Evolutionary conservation across 2,888 invertebrate species (phyloP).

Genomic region (Eugnorisma glareosa): DNA sequence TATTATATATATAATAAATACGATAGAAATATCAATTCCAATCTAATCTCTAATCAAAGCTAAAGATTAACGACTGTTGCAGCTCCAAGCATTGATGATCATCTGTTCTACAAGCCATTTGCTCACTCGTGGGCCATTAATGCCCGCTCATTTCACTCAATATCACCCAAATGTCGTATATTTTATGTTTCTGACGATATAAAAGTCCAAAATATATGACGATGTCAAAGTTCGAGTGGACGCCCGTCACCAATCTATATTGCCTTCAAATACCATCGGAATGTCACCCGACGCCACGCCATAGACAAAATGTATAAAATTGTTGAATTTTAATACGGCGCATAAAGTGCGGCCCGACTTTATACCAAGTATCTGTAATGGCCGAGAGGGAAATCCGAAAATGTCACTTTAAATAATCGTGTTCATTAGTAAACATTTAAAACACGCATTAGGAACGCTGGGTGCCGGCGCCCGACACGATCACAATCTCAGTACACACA

Average conservation of each 20-base stretch:
- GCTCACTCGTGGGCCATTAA: slow-evolving; percentile 47
- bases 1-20: too few species aligned
- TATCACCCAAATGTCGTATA: slow-evolving; percentile 55
- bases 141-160: slow-evolving; percentile 57
- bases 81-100: slow-evolving; percentile 40
- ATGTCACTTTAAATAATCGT: slow-evolving; percentile 90
- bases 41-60: slow-evolving; percentile 33
- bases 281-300: slow-evolving; percentile 61
- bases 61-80: slow-evolving; percentile 36
- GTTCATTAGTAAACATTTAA: slow-evolving; percentile 90
- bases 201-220: slow-evolving; percentile 66
- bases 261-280: slow-evolving; percentile 63
- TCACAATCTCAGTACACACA: slow-evolving; percentile 79
- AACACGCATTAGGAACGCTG: slow-evolving; percentile 88
- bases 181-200: slow-evolving; percentile 62
- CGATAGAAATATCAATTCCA: slow-evolving; percentile 35
- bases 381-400: slow-evolving; percentile 84
- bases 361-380: slow-evolving; percentile 65
- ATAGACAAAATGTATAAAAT: slow-evolving; percentile 65
- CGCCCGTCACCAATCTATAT: slow-evolving; percentile 67
- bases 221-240: slow-evolving; percentile 73
- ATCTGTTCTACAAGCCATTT: slow-evolving; percentile 52
- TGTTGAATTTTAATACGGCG: slow-evolving; percentile 67
- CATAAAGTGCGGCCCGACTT: slow-evolving; percentile 57
- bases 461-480: slow-evolving; percentile 88